These are phyloP conservation scores for Xenus cinereus DNA, from an alignment of 2,113 vertebrate genomes.

Conservation along the genomic window DNA sequence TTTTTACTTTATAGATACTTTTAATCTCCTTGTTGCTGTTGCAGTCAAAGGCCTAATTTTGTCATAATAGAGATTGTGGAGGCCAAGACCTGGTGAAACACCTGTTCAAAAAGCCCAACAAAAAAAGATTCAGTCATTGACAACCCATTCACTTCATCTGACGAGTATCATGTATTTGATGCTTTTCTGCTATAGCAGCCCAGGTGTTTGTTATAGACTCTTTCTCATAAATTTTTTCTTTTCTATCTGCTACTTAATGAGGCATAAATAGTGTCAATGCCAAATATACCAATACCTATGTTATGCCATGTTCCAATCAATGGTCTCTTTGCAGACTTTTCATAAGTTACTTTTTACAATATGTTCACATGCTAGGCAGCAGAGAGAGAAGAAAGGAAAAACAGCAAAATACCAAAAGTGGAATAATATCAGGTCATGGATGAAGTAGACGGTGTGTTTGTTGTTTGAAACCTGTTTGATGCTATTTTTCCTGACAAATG, in stretches of 20 bases:
- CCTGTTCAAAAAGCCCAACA: background rate
- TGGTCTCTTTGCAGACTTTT: background rate
- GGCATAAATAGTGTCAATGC: background rate
- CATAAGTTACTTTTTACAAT: background rate
- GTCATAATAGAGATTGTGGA: background rate
- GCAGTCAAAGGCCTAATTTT: background rate
- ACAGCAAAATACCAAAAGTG: background rate
- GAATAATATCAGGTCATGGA: background rate
- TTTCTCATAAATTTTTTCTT: background rate
- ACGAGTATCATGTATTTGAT: background rate
- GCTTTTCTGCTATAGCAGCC: background rate
- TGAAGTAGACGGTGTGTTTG: background rate
- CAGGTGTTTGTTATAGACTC: background rate
- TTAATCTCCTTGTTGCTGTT: background rate
- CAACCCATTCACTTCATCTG: background rate
- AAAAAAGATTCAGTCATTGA: background rate
- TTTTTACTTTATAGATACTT: background rate
- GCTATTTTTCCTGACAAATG: conserved; percentile 14
- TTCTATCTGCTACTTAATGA: background rate
- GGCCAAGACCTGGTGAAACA: background rate
- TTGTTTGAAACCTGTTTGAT: conserved; percentile 1
- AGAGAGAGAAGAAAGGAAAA: background rate
- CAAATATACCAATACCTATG: background rate
- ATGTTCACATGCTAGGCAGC: background rate
- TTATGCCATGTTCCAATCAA: background rate